Evolutionary conservation across 2,797 vertebrate genomes (phyloP), one percentile per base, ranked within the genome.

Genomic region (Miichthys miiuy): DNA sequence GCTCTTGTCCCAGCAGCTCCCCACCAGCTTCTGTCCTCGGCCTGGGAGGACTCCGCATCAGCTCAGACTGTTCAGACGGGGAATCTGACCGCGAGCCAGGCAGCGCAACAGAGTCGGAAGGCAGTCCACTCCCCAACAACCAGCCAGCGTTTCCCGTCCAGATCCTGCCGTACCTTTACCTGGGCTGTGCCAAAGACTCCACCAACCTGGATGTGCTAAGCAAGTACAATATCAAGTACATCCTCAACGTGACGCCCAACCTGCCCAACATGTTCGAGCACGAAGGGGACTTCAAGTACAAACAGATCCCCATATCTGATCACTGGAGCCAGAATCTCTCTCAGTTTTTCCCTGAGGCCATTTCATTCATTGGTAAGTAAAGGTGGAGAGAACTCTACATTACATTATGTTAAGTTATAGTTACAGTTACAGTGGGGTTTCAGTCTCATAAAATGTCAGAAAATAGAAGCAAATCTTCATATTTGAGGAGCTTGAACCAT

Each of bases 291-390:
- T 99, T 99, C 96, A 99, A 97, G 95, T 99, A 99, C 96, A 99
- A 99, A 92, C 98, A 99, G 95, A 99, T 99, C 89, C 98, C 98
- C 94, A 99, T 99, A 94, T 99, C 97, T 0, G 98, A 99, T 95
- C 98, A 99, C 96, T 99, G 98, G 98, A 99, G 98, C 94, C 98
- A 99, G 94, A 99, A 99, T 91, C 97, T 99, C 80, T 99, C 98
- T 0, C 98, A 99, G 95, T 99, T 99, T 94, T 99, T 99, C 92
- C 98, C 98, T 0, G 98, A 99, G 93, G 98, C 98, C 95, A 99
- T 99, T 93, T 97, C 97, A 87, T 99, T 99, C 93, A 99, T 99
- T 27, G 98, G 98, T 99, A 92, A 96, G 98, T 96, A 20, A 42
- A 52, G 1, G 60, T n/a, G 16, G 55, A 41, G 41, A 44, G 21